Conservation (phyloP, 2,888 invertebrate species). For the Microctonus brassicae region DNA sequence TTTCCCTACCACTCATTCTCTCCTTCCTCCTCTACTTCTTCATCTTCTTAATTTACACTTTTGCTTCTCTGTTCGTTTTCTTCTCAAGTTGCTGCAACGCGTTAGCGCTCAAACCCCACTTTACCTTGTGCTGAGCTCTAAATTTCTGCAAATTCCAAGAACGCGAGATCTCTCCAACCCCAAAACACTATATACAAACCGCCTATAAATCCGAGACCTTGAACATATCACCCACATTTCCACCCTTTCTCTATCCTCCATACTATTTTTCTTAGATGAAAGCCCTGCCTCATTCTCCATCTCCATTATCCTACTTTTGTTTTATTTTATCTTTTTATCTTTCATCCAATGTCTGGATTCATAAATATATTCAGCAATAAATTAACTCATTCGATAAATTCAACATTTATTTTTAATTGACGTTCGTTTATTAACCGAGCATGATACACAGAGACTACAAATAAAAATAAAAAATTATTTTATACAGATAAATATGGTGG, state of each 20-base stretch:
- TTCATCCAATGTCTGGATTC: constrained; percentile 4
- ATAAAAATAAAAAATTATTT: too few relatives aligned
- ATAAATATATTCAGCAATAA: too few relatives aligned
- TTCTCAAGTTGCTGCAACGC: constrained; percentile 23
- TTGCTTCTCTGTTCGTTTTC: constrained; percentile 37
- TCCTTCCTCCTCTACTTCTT: neutral
- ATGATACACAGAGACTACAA: too few relatives aligned
- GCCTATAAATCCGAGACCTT: constrained; percentile 42
- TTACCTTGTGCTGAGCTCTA: constrained; percentile 50
- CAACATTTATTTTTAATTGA: too few relatives aligned
- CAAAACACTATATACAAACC: constrained; percentile 1
- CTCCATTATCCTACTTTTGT: constrained; percentile 1
- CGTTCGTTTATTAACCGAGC: too few relatives aligned
- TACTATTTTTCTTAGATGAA: constrained; percentile 1
- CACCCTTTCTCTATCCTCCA: neutral
- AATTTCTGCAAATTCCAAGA: constrained; percentile 60
- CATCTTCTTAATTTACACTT: constrained; percentile 16
- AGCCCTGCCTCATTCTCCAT: neutral
- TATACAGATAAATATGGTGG: too few relatives aligned
- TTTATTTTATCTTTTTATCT: constrained; percentile 24
- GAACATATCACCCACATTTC: constrained; percentile 2
- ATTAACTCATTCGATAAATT: too few relatives aligned
- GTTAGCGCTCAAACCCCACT: constrained; percentile 38
- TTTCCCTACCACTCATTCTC: too few relatives aligned
- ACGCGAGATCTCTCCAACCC: constrained; percentile 40